Evolutionary conservation across 1,140 invertebrate genomes (phyloP).

Genomic region (Pinna nobilis): DNA sequence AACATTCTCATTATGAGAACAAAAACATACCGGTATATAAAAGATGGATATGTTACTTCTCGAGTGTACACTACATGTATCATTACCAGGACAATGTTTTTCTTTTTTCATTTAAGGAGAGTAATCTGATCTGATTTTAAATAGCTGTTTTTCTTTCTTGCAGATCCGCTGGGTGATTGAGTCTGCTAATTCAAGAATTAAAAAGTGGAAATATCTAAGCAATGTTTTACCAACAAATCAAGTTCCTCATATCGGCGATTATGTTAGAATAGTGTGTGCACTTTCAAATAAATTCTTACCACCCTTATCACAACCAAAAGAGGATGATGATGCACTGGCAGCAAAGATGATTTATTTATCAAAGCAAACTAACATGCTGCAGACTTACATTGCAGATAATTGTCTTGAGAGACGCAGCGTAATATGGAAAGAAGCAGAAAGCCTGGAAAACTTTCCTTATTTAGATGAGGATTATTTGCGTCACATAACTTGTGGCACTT

Average conservation of each 20-base stretch:
- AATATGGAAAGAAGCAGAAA: slow-evolving; percentile 12
- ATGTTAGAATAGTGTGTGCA: slow-evolving; percentile 16
- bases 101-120: no score
- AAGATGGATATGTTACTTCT: no score
- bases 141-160: slow-evolving; percentile 7
- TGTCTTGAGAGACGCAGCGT: background rate
- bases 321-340: slow-evolving; percentile 1
- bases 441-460: slow-evolving; percentile 10
- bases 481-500: slow-evolving; percentile 13
- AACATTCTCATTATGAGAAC: no score
- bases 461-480: slow-evolving; percentile 19
- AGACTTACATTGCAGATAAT: slow-evolving; percentile 10
- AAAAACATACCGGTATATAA: no score
- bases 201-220: slow-evolving; percentile 30
- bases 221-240: slow-evolving; percentile 11
- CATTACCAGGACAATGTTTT: no score
- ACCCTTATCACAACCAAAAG: background rate
- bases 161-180: slow-evolving; percentile 44
- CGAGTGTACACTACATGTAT: no score
- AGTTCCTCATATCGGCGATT: slow-evolving; percentile 8
- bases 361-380: background rate
- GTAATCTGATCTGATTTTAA: no score
- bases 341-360: slow-evolving; percentile 26
- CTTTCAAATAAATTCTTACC: slow-evolving; percentile 28
- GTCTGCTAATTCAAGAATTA: slow-evolving; percentile 43